phyloP scores from a whole-genome alignment of 2,888 invertebrate species.

The Cyaniris semiargus region DNA sequence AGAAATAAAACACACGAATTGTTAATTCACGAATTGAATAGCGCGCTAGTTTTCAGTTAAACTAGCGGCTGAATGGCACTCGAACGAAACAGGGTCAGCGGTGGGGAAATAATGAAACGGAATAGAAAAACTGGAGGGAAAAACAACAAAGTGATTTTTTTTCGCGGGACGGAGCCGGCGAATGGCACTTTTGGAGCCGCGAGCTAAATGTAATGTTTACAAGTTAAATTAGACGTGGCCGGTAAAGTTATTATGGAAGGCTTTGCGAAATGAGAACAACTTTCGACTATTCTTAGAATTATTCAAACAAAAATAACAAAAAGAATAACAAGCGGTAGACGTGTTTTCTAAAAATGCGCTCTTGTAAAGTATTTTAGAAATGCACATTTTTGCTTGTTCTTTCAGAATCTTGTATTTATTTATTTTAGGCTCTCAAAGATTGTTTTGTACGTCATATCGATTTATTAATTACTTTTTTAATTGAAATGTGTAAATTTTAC shows the following conservation, averaged over 20 bases:
- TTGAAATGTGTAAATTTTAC: neutral
- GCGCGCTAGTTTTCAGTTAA: slow-evolving; percentile 24
- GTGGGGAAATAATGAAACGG: slow-evolving; percentile 56
- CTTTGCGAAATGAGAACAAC: slow-evolving; percentile 1
- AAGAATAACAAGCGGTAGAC: neutral
- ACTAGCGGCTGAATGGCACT: slow-evolving; percentile 27
- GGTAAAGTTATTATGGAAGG: slow-evolving; percentile 56
- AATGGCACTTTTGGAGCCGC: slow-evolving; percentile 37
- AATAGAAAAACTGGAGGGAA: slow-evolving; percentile 50
- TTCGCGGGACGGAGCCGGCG: slow-evolving; percentile 21
- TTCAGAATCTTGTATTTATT: neutral
- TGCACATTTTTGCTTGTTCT: neutral
- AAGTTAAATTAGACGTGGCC: slow-evolving; percentile 74
- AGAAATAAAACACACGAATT: slow-evolving; percentile 12
- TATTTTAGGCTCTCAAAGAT: neutral
- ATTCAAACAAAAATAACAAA: too few species aligned
- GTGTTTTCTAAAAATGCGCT: too few species aligned
- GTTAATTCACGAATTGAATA: slow-evolving; percentile 22
- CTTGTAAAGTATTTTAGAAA: neutral
- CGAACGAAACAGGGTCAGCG: slow-evolving; percentile 53
- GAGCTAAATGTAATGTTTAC: slow-evolving; percentile 70
- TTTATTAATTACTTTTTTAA: neutral
- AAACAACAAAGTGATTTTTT: slow-evolving; percentile 43
- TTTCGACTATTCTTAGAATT: neutral
- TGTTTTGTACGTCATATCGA: too few species aligned